Evolutionary conservation across 2,797 vertebrate species (phyloP), one percentile per base, ranked within the genome.

Genomic region (Syndactyla subalaris): DNA sequence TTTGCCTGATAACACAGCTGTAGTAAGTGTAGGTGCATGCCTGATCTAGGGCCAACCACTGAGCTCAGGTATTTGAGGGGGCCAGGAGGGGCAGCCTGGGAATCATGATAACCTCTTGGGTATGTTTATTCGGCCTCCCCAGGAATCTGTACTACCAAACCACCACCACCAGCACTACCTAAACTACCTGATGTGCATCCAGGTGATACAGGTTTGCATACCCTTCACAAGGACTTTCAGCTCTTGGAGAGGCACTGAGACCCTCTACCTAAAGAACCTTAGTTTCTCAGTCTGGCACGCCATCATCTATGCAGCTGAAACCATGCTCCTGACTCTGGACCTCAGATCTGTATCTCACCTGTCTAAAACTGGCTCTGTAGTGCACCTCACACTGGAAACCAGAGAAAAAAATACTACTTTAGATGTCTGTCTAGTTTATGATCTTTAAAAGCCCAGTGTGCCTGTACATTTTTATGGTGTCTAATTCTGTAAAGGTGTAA

Each of bases 1-100:
- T 72, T 63, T 65, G 14, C 12, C 66, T 51, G 26, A 48, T 59
- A 45, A 49, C 36, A 32, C 0, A 1, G 26, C 36, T 82, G 46
- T 26, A 61, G 19, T 8, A 27, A 46, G 11, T 5, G 16, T 10
- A 11, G 51, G 23, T 22, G 23, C 12, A 62, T 2, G 4, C 36
- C 13, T 20, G 63, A 18, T 15, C 26, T 7, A 77, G 27, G 2
- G 1, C 23, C 34, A 81, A 5, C 3, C 59, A 76, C 30, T 1
- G 5, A 85, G 14, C 21, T 49, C 38, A 51, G 46, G 45, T 26
- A 36, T 17, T 43, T 1, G 0, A 43, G 32, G 13, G 2, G 6
- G 4, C 4, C 14, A 39, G 43, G 14, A 72, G 19, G 3, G 7
- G 5, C 18, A 71, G 34, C 12, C 65, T 71, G 49, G 43, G 55